Evolutionary conservation across 2,113 vertebrate genomes (phyloP).

Genomic region (Chelonoidis abingdonii): DNA sequence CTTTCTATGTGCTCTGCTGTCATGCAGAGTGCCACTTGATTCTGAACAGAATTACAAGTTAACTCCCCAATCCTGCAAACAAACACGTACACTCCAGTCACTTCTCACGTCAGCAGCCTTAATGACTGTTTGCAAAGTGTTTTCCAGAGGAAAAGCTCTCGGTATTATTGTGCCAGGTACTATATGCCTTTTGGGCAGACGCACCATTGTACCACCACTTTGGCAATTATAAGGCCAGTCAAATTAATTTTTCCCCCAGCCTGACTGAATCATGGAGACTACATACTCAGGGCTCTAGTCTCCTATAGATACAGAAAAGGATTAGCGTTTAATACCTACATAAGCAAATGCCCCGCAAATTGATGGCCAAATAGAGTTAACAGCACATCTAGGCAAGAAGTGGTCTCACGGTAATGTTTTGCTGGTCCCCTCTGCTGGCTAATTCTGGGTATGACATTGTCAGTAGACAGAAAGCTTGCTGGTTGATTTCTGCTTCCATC

Average conservation of each 20-base stretch:
- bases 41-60: neutral
- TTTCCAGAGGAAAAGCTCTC: neutral
- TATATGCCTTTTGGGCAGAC: neutral
- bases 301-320: neutral
- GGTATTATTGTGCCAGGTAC: neutral
- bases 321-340: neutral
- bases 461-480: neutral
- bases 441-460: neutral
- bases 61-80: neutral
- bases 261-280: neutral
- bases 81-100: neutral
- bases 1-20: neutral
- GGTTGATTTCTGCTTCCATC: no score
- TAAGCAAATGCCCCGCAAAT: neutral
- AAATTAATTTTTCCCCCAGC: neutral
- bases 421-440: neutral
- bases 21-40: neutral
- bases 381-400: neutral
- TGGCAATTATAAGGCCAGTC: neutral
- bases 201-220: neutral
- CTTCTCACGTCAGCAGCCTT: neutral
- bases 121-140: neutral
- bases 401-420: neutral
- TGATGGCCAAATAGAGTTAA: neutral
- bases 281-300: neutral